phyloP scores from a whole-genome alignment of 2,797 vertebrate species.

The Smutsia temminckii region DNA sequence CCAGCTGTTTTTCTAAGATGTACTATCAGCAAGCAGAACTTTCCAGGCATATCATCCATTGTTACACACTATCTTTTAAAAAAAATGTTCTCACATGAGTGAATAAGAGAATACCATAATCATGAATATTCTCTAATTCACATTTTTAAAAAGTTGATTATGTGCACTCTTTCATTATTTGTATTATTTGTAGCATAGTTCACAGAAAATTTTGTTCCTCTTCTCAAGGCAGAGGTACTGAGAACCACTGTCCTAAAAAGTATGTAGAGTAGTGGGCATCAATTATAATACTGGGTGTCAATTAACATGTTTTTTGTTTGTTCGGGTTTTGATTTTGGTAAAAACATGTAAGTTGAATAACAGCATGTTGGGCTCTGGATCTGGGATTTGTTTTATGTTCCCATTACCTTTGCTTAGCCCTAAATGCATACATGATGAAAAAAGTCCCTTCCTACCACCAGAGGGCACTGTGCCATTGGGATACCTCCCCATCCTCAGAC shows the following conservation, averaged over 20 bases:
- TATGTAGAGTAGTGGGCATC: not conserved
- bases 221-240: not conserved
- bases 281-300: not conserved
- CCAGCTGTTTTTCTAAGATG: not conserved
- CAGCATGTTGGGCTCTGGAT: not conserved
- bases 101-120: not conserved
- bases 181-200: not conserved
- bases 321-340: not conserved
- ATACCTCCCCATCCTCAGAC: not conserved
- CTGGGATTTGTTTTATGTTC: not conserved
- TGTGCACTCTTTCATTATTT: not conserved
- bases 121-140: not conserved
- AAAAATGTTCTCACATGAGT: not conserved
- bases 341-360: not conserved
- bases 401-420: not conserved
- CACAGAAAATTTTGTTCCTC: not conserved
- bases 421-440: not conserved
- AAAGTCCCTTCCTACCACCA: not conserved
- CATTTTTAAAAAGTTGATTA: not conserved
- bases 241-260: not conserved
- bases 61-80: not conserved
- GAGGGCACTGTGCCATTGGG: not conserved
- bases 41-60: not conserved
- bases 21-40: not conserved
- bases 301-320: not conserved